Evolutionary conservation across 1,140 invertebrate species (phyloP).

Genomic region (Drosophila bifasciata): DNA sequence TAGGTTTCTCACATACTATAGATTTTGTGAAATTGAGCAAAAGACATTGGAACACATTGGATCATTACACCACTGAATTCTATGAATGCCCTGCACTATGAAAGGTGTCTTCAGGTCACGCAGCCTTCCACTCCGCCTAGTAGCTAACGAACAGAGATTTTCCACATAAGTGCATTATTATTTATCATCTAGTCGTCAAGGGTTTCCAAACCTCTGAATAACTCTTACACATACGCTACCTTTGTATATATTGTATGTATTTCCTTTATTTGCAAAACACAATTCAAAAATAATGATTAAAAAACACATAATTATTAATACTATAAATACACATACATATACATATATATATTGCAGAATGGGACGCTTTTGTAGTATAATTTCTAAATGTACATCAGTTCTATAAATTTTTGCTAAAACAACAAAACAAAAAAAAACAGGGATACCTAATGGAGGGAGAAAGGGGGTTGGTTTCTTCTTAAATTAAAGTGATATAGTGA

Average conservation of each 20-base stretch:
- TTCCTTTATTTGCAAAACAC: conserved; percentile 39
- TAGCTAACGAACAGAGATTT: too few relatives aligned
- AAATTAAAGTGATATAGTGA: conserved; percentile 68
- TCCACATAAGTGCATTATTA: too few relatives aligned
- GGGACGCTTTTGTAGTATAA: conserved; percentile 53
- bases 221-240: not conserved
- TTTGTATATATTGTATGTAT: conserved; percentile 12
- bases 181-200: too few relatives aligned
- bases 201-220: too few relatives aligned
- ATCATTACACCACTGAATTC: too few relatives aligned
- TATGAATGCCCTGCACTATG: too few relatives aligned
- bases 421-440: conserved; percentile 23
- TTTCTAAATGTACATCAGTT: conserved; percentile 66
- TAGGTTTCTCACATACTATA: too few relatives aligned
- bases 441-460: conserved; percentile 35
- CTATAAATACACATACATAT: conserved; percentile 49
- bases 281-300: conserved; percentile 46
- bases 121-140: too few relatives aligned
- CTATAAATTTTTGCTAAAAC: conserved; percentile 71
- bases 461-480: conserved; percentile 1
- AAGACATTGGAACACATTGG: too few relatives aligned
- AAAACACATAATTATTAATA: conserved; percentile 26
- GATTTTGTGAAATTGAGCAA: too few relatives aligned
- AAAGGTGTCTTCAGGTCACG: too few relatives aligned
- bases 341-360: conserved; percentile 65